Evolutionary conservation across 30 jellyfish, hydroid and myxozoan genomes (phyloP).

Genomic region (Rhopilema esculentum): DNA sequence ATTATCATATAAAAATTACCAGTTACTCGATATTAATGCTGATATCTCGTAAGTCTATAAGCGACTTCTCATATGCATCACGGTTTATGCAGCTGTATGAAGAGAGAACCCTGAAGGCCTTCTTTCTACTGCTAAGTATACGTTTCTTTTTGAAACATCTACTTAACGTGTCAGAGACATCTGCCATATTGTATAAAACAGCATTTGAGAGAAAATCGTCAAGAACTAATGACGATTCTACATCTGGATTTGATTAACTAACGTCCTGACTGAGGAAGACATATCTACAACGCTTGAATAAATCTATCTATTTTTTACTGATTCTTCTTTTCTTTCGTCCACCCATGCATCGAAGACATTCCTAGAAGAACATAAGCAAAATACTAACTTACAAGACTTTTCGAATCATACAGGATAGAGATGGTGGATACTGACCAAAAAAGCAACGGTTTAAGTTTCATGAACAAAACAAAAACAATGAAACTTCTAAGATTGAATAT

Average conservation of each 20-base stretch:
- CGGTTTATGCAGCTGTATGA: too few species aligned
- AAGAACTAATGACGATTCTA: background rate
- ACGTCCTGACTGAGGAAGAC: background rate
- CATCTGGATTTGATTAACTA: background rate
- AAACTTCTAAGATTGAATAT: too few species aligned
- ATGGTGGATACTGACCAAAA: too few species aligned
- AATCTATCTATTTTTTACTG: background rate
- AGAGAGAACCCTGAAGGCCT: too few species aligned
- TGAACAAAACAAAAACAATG: too few species aligned
- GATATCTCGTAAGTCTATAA: too few species aligned
- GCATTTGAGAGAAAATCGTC: background rate
- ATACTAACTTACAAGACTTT: too few species aligned
- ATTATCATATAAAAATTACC: too few species aligned
- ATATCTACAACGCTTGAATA: background rate
- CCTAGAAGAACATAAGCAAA: constrained; percentile 38
- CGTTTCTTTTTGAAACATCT: background rate
- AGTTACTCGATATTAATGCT: background rate
- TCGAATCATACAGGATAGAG: too few species aligned
- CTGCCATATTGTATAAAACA: background rate
- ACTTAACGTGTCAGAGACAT: background rate
- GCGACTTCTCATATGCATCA: too few species aligned
- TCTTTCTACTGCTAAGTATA: background rate
- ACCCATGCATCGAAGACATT: constrained; percentile 86
- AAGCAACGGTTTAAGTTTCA: too few species aligned
- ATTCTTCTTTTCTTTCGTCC: constrained; percentile 72